phyloP scores from a whole-genome alignment of 92 coral and sea anemone species.

The Virgularia gustaviana region DNA sequence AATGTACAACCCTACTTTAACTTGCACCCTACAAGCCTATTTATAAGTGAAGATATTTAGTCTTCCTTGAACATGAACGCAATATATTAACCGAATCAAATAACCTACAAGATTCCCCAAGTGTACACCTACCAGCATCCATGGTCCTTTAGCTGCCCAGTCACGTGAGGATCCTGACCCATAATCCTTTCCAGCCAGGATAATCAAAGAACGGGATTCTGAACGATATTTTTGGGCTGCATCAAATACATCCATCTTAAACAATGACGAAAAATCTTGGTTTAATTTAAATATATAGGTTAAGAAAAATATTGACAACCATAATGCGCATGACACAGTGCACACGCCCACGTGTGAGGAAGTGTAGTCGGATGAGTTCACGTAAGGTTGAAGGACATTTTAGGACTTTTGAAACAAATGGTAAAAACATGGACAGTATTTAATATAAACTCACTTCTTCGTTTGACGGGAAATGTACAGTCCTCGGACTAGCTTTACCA shows the following conservation, averaged over 20 bases:
- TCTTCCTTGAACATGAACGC: too few species aligned
- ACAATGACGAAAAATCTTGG: background rate
- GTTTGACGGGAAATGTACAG: constrained; percentile 80
- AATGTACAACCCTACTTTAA: too few species aligned
- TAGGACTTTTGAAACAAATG: background rate
- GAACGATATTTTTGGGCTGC: constrained; percentile 88
- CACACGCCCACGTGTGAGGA: background rate
- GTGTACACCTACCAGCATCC: constrained; percentile 74
- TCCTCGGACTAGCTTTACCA: constrained; percentile 92
- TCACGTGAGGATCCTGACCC: constrained; percentile 99
- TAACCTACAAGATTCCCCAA: too few species aligned
- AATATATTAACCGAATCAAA: too few species aligned
- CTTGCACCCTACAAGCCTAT: too few species aligned
- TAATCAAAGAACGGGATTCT: constrained; percentile 70
- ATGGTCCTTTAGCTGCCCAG: constrained; percentile 99
- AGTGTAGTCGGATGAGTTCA: background rate
- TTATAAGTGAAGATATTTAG: too few species aligned
- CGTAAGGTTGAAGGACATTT: background rate
- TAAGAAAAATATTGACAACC: background rate
- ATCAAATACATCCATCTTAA: constrained; percentile 94
- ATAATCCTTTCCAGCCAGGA: constrained; percentile 98
- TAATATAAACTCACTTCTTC: constrained; percentile 58
- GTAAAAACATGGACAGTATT: background rate
- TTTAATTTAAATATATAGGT: background rate
- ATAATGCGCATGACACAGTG: background rate